Evolutionary conservation across 2,888 invertebrate genomes (phyloP), one percentile per base, ranked within the genome.

Genomic region (Serrognathus titanus): DNA sequence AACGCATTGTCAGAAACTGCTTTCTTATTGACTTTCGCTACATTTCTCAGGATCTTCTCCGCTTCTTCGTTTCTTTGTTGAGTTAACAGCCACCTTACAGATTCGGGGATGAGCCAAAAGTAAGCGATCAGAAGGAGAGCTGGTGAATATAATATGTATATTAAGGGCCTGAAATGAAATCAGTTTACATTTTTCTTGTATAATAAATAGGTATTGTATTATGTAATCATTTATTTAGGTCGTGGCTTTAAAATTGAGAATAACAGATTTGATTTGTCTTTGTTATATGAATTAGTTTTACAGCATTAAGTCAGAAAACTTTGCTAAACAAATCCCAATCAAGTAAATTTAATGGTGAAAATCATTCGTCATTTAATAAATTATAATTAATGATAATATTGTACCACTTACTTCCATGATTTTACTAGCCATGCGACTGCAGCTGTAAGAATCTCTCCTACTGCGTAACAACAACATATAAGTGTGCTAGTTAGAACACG

Each of bases 41-140:
- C 85, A 64, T 80, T 83, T 10, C 79, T 78, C 9, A 89, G 75
- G 12, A 87, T 82, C 2, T 71, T 71, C 51, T 82, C 82, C 0
- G 87, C 86, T 40, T 82, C 79, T 0, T 81, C 77, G 10, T 78
- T 75, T 57, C 82, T 78, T 2, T 84, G 83, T 54, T 84, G 82
- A 9, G 85, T 84, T 51, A 89, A 77, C 53, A 91, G 80, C 92
- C 92, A 92, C 66, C 92, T 82, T 48, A 86, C 80, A 63, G 89
- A 89, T 78, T 90, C 90, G 31, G 89, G 87, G 31, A 88, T 71
- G 46, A 88, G 71, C 81, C 87, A 83, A 68, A 85, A 82, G 73
- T 89, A 88, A 9, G 83, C 74, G 45, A 91, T 76, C 62, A 89
- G 81, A 12, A 89, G 73, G 57, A 89, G 75, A 10, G 87, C 85